Conservation (phyloP, 2,888 invertebrate genomes). For the Galerucella nymphaeae region DNA sequence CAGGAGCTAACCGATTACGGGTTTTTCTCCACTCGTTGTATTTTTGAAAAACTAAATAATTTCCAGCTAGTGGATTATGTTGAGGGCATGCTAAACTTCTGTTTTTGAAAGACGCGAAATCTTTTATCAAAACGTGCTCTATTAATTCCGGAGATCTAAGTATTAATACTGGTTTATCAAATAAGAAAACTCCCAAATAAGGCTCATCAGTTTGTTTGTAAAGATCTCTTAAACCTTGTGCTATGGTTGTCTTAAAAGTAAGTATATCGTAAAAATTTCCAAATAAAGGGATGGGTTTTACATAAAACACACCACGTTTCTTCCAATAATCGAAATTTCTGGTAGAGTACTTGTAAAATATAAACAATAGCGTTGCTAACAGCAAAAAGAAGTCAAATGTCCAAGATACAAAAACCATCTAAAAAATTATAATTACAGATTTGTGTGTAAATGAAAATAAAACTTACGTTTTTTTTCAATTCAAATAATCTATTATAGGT, state of each 20-base stretch:
- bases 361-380: neutral
- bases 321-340: conserved; percentile 53
- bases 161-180: conserved; percentile 65
- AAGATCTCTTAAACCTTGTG: conserved; percentile 36
- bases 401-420: conserved; percentile 38
- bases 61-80: conserved; percentile 63
- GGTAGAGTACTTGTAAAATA: conserved; percentile 47
- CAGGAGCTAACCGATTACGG: conserved; percentile 67
- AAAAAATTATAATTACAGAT: conserved; percentile 9
- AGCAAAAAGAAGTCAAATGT: conserved; percentile 20
- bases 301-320: conserved; percentile 46
- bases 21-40: conserved; percentile 68
- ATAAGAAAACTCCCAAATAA: conserved; percentile 66
- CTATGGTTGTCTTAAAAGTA: conserved; percentile 37
- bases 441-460: too few species aligned
- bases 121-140: conserved; percentile 65
- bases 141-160: conserved; percentile 65
- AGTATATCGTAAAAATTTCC: conserved; percentile 49
- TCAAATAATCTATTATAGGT: too few species aligned
- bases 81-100: conserved; percentile 49
- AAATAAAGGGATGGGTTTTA: conserved; percentile 50
- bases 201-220: conserved; percentile 48
- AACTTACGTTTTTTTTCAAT: too few species aligned
- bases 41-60: conserved; percentile 63
- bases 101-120: conserved; percentile 66